Evolutionary conservation across 1,140 invertebrate genomes (phyloP).

Genomic region (Bombus balteatus): DNA sequence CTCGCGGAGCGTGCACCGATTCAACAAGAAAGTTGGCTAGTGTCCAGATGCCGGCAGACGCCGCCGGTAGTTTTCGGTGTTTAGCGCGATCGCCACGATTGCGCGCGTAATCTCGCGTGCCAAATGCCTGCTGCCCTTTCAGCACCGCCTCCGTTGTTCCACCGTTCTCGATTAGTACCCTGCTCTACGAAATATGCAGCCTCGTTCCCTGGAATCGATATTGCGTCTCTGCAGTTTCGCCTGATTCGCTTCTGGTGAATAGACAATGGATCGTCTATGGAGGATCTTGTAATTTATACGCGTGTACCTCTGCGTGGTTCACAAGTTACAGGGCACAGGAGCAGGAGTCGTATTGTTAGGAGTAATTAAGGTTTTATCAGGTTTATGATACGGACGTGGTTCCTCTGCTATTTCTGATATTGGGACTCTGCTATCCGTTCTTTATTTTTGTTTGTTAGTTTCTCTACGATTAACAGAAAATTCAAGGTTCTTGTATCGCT

Average conservation of each 20-base stretch:
- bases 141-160: background rate
- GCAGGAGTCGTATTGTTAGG: too few relatives aligned
- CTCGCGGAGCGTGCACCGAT: conserved; percentile 42
- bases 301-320: background rate
- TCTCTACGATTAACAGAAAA: too few relatives aligned
- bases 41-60: conserved; percentile 46
- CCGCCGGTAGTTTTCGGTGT: conserved; percentile 49
- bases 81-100: conserved; percentile 58
- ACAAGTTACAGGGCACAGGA: background rate
- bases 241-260: background rate
- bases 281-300: conserved; percentile 12
- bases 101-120: conserved; percentile 51
- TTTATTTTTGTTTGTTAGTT: too few relatives aligned
- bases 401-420: too few relatives aligned
- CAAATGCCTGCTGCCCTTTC: conserved; percentile 21
- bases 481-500: too few relatives aligned
- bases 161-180: background rate
- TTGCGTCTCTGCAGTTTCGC: background rate
- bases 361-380: too few relatives aligned
- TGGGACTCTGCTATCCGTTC: too few relatives aligned
- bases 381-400: too few relatives aligned
- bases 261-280: background rate
- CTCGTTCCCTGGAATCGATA: conserved; percentile 11
- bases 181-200: background rate
- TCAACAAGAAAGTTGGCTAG: conserved; percentile 63